phyloP scores from a whole-genome alignment of 2,113 vertebrate species.

The Gracilinanus agilis region DNA sequence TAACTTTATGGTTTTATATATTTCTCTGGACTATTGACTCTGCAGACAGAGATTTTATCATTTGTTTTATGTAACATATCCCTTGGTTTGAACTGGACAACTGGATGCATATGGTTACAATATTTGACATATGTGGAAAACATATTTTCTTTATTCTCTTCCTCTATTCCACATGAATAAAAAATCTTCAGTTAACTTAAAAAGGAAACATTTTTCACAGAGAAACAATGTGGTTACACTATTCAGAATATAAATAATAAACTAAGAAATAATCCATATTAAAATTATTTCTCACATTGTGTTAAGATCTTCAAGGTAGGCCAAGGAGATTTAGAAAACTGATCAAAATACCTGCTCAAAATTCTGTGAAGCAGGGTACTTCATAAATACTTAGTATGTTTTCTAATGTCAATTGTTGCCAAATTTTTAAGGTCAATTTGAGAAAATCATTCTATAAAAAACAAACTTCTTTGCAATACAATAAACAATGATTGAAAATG shows the following conservation, averaged over 20 bases:
- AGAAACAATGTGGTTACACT: not conserved
- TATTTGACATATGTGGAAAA: constrained; percentile 65
- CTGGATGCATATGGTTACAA: constrained; percentile 62
- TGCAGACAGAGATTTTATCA: constrained; percentile 62
- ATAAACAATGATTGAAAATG: constrained; percentile 38
- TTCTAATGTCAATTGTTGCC: not conserved
- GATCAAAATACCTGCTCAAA: not conserved
- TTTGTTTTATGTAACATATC: constrained; percentile 65
- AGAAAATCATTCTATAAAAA: not conserved
- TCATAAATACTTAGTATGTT: not conserved
- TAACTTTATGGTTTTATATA: constrained; percentile 63
- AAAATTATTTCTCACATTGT: constrained; percentile 15
- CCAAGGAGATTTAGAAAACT: constrained; percentile 14
- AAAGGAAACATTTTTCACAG: not conserved
- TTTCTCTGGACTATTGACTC: constrained; percentile 52
- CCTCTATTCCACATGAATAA: constrained; percentile 40
- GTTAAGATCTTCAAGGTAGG: constrained; percentile 12
- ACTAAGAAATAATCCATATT: not conserved
- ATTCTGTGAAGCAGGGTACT: not conserved
- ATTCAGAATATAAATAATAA: constrained; percentile 41
- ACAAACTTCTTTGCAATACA: constrained; percentile 6
- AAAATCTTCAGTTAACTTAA: constrained; percentile 25
- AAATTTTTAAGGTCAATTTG: constrained; percentile 27
- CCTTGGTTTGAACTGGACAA: constrained; percentile 38
- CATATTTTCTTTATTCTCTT: constrained; percentile 48